Percentiles rank a stretch among this genome's conserved stretches.
Evolutionary conservation across 2,797 vertebrate species (phyloP).

Genomic region (Oreochromis mossambicus): DNA sequence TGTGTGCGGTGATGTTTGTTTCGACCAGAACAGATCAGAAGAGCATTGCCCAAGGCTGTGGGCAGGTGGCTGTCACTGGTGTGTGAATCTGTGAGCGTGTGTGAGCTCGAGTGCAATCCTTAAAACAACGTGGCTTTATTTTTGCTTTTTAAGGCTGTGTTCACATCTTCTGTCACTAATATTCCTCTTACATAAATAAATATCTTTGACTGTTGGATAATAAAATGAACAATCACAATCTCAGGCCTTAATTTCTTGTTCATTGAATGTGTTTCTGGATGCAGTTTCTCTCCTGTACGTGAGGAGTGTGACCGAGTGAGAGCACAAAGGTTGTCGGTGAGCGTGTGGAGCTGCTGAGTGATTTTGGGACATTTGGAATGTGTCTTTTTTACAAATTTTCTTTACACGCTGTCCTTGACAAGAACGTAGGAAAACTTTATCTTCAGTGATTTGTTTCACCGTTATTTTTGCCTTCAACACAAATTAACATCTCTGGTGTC

Average conservation of each 20-base stretch:
- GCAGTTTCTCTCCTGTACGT: background rate
- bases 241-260: background rate
- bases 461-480: background rate
- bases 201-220: background rate
- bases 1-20: constrained; percentile 84
- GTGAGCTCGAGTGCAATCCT: constrained; percentile 8
- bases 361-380: background rate
- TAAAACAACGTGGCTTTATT: background rate
- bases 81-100: constrained; percentile 49
- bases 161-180: background rate
- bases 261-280: background rate
- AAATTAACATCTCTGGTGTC: background rate
- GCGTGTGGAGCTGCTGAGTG: background rate
- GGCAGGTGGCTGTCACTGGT: constrained; percentile 84
- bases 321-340: background rate
- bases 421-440: background rate
- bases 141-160: background rate
- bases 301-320: background rate
- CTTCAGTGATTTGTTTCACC: background rate
- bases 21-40: constrained; percentile 89
- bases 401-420: background rate
- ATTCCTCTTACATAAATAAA: background rate
- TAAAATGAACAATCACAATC: background rate
- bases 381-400: background rate
- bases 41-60: constrained; percentile 72